Evolutionary conservation across 2,113 vertebrate genomes (phyloP).

Genomic region (Rhabdomys dilectus): DNA sequence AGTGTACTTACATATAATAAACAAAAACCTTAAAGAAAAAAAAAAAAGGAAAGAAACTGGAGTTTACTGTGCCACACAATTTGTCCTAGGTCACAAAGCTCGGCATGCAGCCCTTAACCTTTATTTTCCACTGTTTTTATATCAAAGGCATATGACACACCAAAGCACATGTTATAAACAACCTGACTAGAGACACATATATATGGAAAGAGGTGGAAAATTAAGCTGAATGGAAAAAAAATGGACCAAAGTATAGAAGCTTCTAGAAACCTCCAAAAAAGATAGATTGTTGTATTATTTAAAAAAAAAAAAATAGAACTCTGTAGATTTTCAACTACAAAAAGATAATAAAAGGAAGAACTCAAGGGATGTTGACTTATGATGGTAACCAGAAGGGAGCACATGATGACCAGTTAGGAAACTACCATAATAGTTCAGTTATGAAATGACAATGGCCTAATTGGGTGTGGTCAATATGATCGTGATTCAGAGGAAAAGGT

Average conservation of each 20-base stretch:
- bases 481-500: conserved; percentile 60
- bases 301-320: neutral
- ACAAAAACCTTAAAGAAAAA: no score
- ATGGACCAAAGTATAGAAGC: neutral
- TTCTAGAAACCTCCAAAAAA: neutral
- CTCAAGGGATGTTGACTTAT: neutral
- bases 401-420: neutral
- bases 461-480: neutral
- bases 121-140: neutral
- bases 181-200: neutral
- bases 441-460: conserved; percentile 12
- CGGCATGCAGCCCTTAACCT: neutral
- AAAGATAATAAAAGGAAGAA: neutral
- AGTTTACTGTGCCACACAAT: neutral
- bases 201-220: neutral
- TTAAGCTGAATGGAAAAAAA: neutral
- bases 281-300: neutral
- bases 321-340: conserved; percentile 2
- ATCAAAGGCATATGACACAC: neutral
- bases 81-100: neutral
- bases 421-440: neutral
- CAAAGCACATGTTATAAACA: neutral
- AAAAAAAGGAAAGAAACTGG: conserved; percentile 11
- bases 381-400: neutral
- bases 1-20: no score